phyloP scores from a whole-genome alignment of 2,113 vertebrate genomes.

The Leuciscus idus region DNA sequence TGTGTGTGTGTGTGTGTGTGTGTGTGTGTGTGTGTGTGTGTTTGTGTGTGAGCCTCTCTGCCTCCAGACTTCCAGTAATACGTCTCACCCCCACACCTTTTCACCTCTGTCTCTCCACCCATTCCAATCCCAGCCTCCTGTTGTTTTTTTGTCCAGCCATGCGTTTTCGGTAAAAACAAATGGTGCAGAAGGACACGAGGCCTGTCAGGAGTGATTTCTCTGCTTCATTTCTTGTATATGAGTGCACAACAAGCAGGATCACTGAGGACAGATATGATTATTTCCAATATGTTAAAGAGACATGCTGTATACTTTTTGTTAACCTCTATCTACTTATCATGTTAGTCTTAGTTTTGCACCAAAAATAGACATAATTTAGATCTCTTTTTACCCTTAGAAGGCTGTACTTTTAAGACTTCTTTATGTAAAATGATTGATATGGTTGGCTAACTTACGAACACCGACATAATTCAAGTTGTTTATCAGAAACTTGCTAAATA shows the following conservation, averaged over 20 bases:
- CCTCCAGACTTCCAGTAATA: constrained; percentile 19
- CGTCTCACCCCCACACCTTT: background rate
- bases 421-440: background rate
- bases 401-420: background rate
- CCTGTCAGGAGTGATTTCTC: background rate
- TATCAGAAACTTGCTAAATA: background rate
- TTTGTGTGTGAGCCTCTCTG: background rate
- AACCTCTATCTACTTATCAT: background rate
- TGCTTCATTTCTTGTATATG: background rate
- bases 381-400: background rate
- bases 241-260: background rate
- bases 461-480: background rate
- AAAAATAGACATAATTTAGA: background rate
- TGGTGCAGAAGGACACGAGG: background rate
- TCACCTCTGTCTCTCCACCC: background rate
- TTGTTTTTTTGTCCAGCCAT: background rate
- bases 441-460: background rate
- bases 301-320: background rate
- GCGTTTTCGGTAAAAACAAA: background rate
- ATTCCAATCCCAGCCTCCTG: constrained; percentile 1
- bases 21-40: background rate
- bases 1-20: too few relatives aligned
- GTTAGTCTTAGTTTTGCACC: background rate
- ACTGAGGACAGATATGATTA: background rate
- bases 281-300: background rate